Percentiles rank a stretch among this genome's conserved stretches.
These are phyloP conservation scores for Romanogobio albipinnatus DNA, from an alignment of 2,113 vertebrate species.

Conservation along the genomic window DNA sequence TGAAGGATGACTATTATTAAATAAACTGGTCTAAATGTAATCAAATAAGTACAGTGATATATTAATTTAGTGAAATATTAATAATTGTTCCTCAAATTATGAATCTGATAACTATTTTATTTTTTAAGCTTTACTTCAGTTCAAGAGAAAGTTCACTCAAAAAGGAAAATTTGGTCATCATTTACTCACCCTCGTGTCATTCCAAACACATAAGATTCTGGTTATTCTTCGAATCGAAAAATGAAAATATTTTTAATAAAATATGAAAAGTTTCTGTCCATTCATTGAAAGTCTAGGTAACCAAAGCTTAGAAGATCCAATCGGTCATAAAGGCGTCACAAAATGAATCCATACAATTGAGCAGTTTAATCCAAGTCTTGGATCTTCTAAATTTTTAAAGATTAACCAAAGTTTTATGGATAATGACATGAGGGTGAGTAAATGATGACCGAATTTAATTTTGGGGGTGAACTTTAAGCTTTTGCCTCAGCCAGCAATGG, in stretches of 20 bases:
- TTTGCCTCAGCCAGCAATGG: neutral
- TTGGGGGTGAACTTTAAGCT: neutral
- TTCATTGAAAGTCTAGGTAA: neutral
- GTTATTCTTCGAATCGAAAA: neutral
- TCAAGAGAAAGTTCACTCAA: neutral
- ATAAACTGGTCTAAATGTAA: neutral
- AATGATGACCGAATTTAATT: neutral
- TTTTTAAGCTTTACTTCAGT: neutral
- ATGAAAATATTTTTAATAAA: neutral
- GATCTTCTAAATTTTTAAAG: neutral
- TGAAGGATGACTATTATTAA: neutral
- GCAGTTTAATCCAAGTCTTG: neutral
- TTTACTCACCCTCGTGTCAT: neutral
- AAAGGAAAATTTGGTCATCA: neutral
- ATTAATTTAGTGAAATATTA: too few species aligned
- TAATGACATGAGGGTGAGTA: neutral
- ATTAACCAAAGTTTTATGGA: neutral
- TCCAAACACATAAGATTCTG: neutral
- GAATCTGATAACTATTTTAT: neutral
- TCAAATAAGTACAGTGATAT: too few species aligned
- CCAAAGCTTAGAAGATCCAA: neutral
- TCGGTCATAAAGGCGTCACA: neutral
- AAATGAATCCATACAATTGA: neutral
- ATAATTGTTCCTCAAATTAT: too few species aligned
- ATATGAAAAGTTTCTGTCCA: neutral